Base-by-base conservation (phyloP, 2,113 vertebrate genomes). In the Pholis gunnellus region DNA sequence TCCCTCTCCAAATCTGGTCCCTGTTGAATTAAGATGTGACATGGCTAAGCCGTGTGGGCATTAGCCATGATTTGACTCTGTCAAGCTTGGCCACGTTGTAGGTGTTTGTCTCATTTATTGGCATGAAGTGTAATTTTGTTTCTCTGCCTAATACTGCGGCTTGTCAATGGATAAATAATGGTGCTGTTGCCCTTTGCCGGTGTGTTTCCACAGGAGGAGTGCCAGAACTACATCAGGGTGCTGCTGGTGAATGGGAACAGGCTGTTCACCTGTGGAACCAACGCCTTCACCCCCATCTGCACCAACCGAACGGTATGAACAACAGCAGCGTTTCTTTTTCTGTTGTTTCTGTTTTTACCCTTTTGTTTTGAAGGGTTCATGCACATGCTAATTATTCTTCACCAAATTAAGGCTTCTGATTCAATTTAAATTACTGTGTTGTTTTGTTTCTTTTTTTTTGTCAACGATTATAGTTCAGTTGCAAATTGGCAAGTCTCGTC, bases 151-250 rank as follows among this genome's bases (percentile, higher is more conserved):
- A 83, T 85, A 71, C 83, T 66, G 75, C 78, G 68, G 72, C 85
- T 83, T 74, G 71, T 88, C 82, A 78, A 78, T 79, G 69, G 76
- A 7, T 48, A 61, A 70, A 85, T 90, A 81, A 82, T 74, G 84
- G 66, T 10, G 27, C 57, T 22, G 54, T 75, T 72, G 64, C 75
- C 79, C 69, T 81, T 84, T 89, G 40, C 64, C 68, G 64, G 40
- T 86, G 82, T 90, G 52, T 89, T 76, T 91, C 89, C 59, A 8
- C 93, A 99, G 98, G 98, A 99, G 81, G 97, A 99, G 87, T 99
- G 98, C 91, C 98, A 99, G 94, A 99, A 99, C 95, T 99, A 99
- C 80, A 96, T 99, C 87, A 96, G 98, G 72, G 98, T 99, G 29
- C 97, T 99, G 36, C 94, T 99, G 82, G 97, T 99, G 81, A 97